Evolutionary conservation across 2,888 invertebrate genomes (phyloP).

Genomic region (Sussaba pulchella): DNA sequence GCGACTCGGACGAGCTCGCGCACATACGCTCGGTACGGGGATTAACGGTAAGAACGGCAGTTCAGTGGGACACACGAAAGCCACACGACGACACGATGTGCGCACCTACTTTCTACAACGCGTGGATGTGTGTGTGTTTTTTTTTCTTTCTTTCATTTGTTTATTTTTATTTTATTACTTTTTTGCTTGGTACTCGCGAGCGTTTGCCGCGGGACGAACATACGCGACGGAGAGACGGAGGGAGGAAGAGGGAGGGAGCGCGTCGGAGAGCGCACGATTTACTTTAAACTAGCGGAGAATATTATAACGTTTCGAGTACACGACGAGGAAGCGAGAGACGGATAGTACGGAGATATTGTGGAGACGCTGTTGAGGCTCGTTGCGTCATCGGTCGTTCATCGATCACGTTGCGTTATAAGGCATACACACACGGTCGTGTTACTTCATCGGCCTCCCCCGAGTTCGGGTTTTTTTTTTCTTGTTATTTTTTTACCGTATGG

Average conservation of each 20-base stretch:
- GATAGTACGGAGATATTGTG: slow-evolving; percentile 19
- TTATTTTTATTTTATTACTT: too few relatives aligned
- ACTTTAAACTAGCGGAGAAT: neutral
- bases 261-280: slow-evolving; percentile 10
- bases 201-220: too few relatives aligned
- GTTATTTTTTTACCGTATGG: too few relatives aligned
- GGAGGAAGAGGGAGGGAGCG: neutral
- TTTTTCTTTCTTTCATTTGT: too few relatives aligned
- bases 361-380: slow-evolving; percentile 5
- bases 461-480: too few relatives aligned
- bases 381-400: slow-evolving; percentile 44
- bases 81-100: slow-evolving; percentile 42
- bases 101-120: slow-evolving; percentile 64
- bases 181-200: too few relatives aligned
- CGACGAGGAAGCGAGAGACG: slow-evolving; percentile 3
- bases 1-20: too few relatives aligned
- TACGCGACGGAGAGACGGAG: too few relatives aligned
- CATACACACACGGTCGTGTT: slow-evolving; percentile 12
- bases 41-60: slow-evolving; percentile 64
- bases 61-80: slow-evolving; percentile 64
- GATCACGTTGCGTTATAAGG: slow-evolving; percentile 33
- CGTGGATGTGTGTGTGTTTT: neutral
- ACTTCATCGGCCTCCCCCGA: slow-evolving; percentile 9
- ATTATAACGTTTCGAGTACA: neutral
- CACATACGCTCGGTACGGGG: slow-evolving; percentile 47